Evolutionary conservation across 2,888 invertebrate species (phyloP).

Genomic region (Cybosia mesomella): DNA sequence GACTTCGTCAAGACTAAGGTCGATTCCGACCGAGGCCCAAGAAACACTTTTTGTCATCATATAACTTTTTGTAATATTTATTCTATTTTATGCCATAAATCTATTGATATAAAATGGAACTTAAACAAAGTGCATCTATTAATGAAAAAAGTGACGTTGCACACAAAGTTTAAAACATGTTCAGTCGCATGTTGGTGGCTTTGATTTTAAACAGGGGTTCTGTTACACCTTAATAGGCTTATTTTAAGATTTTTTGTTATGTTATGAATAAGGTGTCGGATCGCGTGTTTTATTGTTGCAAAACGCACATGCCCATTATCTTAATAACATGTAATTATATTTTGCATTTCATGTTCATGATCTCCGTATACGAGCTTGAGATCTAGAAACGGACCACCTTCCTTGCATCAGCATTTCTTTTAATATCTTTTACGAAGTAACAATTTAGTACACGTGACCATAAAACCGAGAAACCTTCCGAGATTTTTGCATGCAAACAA

Average conservation of each 20-base stretch:
- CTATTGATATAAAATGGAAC: too few species aligned
- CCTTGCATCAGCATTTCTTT: not conserved
- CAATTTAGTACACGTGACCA: not conserved
- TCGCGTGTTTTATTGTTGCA: constrained; percentile 1
- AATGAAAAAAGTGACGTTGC: too few species aligned
- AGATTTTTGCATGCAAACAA: not conserved
- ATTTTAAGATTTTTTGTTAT: not conserved
- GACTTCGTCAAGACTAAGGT: too few species aligned
- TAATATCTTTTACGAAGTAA: constrained; percentile 1
- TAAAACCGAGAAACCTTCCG: not conserved
- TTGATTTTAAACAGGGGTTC: not conserved
- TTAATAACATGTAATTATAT: constrained; percentile 1
- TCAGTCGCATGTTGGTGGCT: constrained; percentile 1
- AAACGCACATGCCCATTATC: not conserved
- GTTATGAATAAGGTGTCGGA: not conserved
- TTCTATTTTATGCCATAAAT: too few species aligned
- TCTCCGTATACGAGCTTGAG: not conserved
- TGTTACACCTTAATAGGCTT: not conserved
- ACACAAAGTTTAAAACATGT: not conserved
- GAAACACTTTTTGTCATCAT: too few species aligned
- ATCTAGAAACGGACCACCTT: constrained; percentile 4
- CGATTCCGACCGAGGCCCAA: too few species aligned
- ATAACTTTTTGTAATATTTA: too few species aligned
- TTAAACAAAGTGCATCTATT: too few species aligned
- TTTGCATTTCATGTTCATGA: not conserved